These are phyloP conservation scores for Calidris pugnax DNA, from an alignment of 2,113 vertebrate species.

Conservation along the genomic window DNA sequence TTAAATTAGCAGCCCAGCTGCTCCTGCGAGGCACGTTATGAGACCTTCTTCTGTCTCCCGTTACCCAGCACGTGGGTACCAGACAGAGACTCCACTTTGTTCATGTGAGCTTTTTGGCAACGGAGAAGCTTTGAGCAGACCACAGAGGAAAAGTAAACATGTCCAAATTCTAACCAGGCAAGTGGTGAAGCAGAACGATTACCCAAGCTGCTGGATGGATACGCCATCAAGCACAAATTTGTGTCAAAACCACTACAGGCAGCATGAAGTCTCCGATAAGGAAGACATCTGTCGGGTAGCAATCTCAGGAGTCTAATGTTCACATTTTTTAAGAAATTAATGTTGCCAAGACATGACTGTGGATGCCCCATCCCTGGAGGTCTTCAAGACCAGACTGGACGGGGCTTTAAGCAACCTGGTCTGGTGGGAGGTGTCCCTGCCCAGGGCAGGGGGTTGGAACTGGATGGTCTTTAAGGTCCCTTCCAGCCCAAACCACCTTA, in stretches of 20 bases:
- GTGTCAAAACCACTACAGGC: not conserved
- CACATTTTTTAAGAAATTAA: not conserved
- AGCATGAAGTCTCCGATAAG: not conserved
- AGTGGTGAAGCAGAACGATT: not conserved
- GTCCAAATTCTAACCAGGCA: not conserved
- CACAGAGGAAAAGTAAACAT: not conserved
- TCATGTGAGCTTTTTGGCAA: not conserved
- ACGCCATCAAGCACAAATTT: not conserved
- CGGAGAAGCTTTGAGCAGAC: not conserved
- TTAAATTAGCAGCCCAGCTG: not conserved
- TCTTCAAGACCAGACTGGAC: no score
- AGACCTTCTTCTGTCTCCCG: not conserved
- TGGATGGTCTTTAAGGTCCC: no score
- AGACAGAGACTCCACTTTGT: not conserved
- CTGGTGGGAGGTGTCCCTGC: no score
- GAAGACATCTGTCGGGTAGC: not conserved
- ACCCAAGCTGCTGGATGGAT: not conserved
- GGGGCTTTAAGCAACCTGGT: no score
- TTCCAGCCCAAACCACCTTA: no score
- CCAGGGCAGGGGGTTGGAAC: no score
- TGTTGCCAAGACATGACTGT: not conserved
- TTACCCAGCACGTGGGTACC: fast-evolving
- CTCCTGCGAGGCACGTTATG: not conserved
- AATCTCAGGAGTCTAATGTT: not conserved
- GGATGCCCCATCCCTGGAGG: no score